These are phyloP conservation scores for Balearica regulorum DNA, from an alignment of 2,797 vertebrate genomes.

Conservation along the genomic window DNA sequence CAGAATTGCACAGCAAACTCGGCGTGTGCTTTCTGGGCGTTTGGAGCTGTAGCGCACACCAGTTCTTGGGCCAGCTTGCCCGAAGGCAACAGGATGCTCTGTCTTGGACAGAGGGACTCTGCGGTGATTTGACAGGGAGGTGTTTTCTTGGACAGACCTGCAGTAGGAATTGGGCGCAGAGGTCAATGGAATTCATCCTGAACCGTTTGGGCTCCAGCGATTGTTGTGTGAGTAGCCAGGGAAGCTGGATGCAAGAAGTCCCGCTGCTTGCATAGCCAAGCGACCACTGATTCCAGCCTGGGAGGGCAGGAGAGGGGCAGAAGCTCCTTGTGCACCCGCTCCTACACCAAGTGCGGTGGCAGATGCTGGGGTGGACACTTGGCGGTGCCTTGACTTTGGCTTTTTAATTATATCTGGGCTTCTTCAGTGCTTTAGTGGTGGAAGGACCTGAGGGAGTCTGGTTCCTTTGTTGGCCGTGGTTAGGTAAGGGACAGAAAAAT, in stretches of 20 bases:
- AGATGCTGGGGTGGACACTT: not conserved
- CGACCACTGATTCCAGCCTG: accelerated
- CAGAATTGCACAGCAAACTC: too few relatives aligned
- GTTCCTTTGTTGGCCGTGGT: not conserved
- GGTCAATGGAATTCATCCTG: accelerated
- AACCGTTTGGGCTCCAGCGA: accelerated
- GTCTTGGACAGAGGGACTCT: not conserved
- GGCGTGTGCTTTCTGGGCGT: accelerated
- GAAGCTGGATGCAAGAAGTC: not conserved
- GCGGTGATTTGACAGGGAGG: accelerated
- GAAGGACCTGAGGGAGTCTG: not conserved
- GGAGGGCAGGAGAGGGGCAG: too few relatives aligned
- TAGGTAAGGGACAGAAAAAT: not conserved
- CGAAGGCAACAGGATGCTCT: accelerated
- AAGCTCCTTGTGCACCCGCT: not conserved
- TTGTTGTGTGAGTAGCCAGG: not conserved
- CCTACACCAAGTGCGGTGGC: not conserved
- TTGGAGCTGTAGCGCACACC: accelerated
- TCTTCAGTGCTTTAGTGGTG: not conserved
- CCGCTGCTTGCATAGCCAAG: not conserved
- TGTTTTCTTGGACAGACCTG: not conserved
- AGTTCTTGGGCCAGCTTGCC: not conserved
- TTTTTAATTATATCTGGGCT: not conserved
- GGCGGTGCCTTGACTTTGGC: not conserved
- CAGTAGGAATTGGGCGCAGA: too few relatives aligned